phyloP scores from a whole-genome alignment of 2,888 invertebrate genomes.

The Dexiosoma caninum region DNA sequence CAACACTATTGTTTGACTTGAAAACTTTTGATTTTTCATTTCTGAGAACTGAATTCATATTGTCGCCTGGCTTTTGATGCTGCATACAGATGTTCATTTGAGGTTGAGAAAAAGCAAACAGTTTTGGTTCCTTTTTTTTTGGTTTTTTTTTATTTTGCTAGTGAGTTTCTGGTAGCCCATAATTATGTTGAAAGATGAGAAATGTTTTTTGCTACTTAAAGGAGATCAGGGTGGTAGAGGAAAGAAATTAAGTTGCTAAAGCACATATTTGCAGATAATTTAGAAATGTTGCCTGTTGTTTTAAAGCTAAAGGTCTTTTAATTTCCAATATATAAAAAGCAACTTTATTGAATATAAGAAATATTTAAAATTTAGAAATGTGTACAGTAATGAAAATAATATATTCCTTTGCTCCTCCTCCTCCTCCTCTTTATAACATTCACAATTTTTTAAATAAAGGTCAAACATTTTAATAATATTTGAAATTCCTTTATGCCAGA shows the following conservation, averaged over 20 bases:
- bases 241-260: too few species aligned
- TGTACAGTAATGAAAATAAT: too few species aligned
- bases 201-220: neutral
- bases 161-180: constrained; percentile 29
- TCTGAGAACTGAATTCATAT: constrained; percentile 4
- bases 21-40: constrained; percentile 41
- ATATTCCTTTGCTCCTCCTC: too few species aligned
- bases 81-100: constrained; percentile 10
- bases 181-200: constrained; percentile 22
- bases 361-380: too few species aligned
- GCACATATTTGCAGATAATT: too few species aligned
- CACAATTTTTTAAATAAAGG: constrained; percentile 51
- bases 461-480: constrained; percentile 62
- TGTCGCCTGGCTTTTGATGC: constrained; percentile 4
- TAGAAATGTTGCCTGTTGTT: too few species aligned
- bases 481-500: constrained; percentile 56
- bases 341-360: too few species aligned
- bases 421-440: neutral
- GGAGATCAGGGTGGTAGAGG: too few species aligned
- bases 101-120: constrained; percentile 23
- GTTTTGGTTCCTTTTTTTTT: too few species aligned
- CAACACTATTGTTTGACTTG: constrained; percentile 37
- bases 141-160: too few species aligned
- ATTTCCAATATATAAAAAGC: too few species aligned
- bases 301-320: too few species aligned